A percentile compares a stretch with the other conserved stretches of the same genome.
Evolutionary conservation across 2,888 invertebrate species (phyloP).

Genomic region (Caenorhabditis sp.): DNA sequence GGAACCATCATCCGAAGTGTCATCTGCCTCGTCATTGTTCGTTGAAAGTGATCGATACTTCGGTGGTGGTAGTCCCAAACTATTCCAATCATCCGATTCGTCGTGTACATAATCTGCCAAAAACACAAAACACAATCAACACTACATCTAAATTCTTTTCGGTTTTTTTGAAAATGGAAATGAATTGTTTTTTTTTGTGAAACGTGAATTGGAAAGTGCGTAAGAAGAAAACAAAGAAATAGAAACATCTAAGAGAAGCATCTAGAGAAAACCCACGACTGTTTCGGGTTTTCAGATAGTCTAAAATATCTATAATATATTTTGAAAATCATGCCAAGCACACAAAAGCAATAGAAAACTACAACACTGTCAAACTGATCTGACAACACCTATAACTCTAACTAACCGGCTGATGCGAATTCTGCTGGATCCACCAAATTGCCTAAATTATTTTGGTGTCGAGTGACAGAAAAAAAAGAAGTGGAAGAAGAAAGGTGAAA

Average conservation of each 20-base stretch:
- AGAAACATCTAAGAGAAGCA: too few relatives aligned
- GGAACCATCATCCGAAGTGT: slow-evolving; percentile 12
- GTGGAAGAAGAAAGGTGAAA: not conserved
- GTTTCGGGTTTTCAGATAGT: too few relatives aligned
- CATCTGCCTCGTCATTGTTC: slow-evolving; percentile 5
- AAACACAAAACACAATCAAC: slow-evolving; percentile 23
- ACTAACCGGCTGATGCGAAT: slow-evolving; percentile 93
- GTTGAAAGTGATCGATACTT: not conserved
- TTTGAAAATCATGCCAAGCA: slow-evolving; percentile 8
- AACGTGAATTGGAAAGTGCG: too few relatives aligned
- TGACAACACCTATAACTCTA: slow-evolving; percentile 13
- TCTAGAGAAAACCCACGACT: too few relatives aligned
- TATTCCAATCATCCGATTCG: slow-evolving; percentile 32
- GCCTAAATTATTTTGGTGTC: slow-evolving; percentile 75
- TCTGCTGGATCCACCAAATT: slow-evolving; percentile 98
- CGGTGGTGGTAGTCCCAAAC: slow-evolving; percentile 21
- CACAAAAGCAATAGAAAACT: slow-evolving; percentile 12
- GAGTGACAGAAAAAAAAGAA: not conserved
- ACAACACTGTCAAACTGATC: too few relatives aligned
- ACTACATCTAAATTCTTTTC: not conserved
- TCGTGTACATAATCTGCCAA: slow-evolving; percentile 23
- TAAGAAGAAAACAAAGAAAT: too few relatives aligned
- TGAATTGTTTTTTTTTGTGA: not conserved
- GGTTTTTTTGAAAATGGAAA: not conserved
- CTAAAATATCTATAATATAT: too few relatives aligned